Conservation (phyloP, 1,140 invertebrate species). For the Caenorhabditis latens region DNA sequence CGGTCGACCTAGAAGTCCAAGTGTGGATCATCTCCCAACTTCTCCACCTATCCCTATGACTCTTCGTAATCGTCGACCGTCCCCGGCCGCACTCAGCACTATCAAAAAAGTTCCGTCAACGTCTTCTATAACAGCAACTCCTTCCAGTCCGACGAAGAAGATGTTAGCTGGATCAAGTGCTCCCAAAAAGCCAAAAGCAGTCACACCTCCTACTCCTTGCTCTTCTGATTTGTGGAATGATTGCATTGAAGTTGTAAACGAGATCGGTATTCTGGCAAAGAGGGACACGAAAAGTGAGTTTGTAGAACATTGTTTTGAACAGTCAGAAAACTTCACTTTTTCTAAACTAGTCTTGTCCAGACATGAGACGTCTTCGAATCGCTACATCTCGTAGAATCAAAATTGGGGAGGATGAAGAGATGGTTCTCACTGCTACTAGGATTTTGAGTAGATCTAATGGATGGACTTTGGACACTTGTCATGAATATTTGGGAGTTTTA, state of each 20-base stretch:
- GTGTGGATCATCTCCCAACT: not conserved
- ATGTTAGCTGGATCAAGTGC: not conserved
- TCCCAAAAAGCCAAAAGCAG: too few relatives aligned
- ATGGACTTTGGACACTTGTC: constrained; percentile 30
- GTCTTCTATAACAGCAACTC: not conserved
- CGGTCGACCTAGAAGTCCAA: not conserved
- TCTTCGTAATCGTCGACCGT: not conserved
- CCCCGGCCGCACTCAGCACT: not conserved
- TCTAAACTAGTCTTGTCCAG: not conserved
- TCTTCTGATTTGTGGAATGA: not conserved
- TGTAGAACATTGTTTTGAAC: not conserved
- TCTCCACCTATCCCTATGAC: not conserved
- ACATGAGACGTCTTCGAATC: not conserved
- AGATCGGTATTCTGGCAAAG: not conserved
- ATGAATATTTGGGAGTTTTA: constrained; percentile 5
- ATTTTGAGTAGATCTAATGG: not conserved
- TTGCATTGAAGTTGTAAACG: constrained; percentile 11
- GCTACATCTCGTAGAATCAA: not conserved
- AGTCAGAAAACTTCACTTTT: not conserved
- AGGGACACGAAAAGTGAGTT: not conserved
- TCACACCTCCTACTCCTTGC: not conserved
- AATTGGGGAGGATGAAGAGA: not conserved
- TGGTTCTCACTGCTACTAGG: not conserved
- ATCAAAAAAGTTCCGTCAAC: not conserved
- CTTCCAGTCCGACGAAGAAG: not conserved